Conservation (phyloP, 2,888 invertebrate genomes). For the Ennomos erosarius region DNA sequence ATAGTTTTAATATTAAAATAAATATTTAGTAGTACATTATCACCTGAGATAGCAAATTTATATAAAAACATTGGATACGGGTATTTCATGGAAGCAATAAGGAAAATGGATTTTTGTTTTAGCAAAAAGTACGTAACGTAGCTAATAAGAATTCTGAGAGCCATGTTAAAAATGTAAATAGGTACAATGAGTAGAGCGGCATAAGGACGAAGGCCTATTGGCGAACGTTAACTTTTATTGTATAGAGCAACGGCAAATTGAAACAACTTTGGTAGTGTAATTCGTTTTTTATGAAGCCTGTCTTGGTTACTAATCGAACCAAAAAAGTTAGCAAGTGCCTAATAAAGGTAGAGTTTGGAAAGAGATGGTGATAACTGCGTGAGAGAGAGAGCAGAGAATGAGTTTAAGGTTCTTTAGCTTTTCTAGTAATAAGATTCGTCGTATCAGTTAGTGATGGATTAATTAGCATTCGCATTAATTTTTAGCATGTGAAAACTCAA, state of each 20-base stretch:
- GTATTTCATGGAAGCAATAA: background rate
- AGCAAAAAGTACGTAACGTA: background rate
- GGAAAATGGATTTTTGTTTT: conserved; percentile 3
- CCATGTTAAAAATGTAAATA: conserved; percentile 4
- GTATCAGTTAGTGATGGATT: too few relatives aligned
- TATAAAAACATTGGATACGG: background rate
- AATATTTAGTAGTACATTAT: background rate
- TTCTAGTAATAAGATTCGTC: too few relatives aligned
- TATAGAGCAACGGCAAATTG: background rate
- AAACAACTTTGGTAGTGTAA: background rate
- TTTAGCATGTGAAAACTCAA: too few relatives aligned
- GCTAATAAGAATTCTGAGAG: background rate
- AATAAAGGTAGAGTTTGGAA: too few relatives aligned
- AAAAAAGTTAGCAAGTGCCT: too few relatives aligned
- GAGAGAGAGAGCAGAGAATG: too few relatives aligned
- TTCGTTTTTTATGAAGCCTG: background rate
- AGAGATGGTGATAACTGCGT: too few relatives aligned
- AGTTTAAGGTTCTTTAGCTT: too few relatives aligned
- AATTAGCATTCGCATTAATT: too few relatives aligned
- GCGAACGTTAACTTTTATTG: conserved; percentile 2
- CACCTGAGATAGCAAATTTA: background rate
- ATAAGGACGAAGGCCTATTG: background rate
- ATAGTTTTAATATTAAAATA: too few relatives aligned
- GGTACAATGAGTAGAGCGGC: conserved; percentile 1
- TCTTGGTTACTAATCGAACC: too few relatives aligned